Conservation (phyloP, 1,140 invertebrate genomes). For the Nixonia krombeini region DNA sequence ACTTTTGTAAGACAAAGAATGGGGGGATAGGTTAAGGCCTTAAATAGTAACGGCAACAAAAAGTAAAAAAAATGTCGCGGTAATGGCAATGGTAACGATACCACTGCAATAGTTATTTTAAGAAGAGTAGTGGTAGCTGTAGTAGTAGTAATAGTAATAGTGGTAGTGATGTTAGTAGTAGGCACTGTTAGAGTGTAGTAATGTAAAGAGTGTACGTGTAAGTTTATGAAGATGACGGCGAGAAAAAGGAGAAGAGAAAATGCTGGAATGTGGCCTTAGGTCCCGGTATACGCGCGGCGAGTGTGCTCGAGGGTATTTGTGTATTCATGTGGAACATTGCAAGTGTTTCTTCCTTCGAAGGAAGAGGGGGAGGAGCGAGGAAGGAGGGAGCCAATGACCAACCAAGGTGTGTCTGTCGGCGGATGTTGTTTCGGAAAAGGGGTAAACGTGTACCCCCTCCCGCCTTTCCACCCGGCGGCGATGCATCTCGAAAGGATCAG, state of each 20-base stretch:
- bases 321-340: slow-evolving; percentile 69
- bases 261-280: slow-evolving; percentile 68
- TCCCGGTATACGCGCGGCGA: slow-evolving; percentile 59
- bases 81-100: too few species aligned
- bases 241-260: slow-evolving; percentile 45
- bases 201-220: too few species aligned
- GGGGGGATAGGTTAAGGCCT: too few species aligned
- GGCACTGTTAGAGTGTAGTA: too few species aligned
- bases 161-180: too few species aligned
- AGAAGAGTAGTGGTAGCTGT: too few species aligned
- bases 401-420: slow-evolving; percentile 62
- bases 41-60: not conserved
- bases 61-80: too few species aligned
- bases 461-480: slow-evolving; percentile 1
- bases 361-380: slow-evolving; percentile 16
- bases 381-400: slow-evolving; percentile 66
- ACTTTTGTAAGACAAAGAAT: slow-evolving; percentile 28
- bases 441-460: slow-evolving; percentile 18
- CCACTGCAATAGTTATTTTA: too few species aligned
- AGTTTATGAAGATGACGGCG: slow-evolving; percentile 9
- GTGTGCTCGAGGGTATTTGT: slow-evolving; percentile 68
- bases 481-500: too few species aligned
- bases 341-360: slow-evolving; percentile 12
- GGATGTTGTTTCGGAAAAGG: slow-evolving; percentile 61
- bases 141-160: too few species aligned